Evolutionary conservation across 2,888 invertebrate species (phyloP), one percentile per base, ranked within the genome.

Genomic region (Drosophila putrida): DNA sequence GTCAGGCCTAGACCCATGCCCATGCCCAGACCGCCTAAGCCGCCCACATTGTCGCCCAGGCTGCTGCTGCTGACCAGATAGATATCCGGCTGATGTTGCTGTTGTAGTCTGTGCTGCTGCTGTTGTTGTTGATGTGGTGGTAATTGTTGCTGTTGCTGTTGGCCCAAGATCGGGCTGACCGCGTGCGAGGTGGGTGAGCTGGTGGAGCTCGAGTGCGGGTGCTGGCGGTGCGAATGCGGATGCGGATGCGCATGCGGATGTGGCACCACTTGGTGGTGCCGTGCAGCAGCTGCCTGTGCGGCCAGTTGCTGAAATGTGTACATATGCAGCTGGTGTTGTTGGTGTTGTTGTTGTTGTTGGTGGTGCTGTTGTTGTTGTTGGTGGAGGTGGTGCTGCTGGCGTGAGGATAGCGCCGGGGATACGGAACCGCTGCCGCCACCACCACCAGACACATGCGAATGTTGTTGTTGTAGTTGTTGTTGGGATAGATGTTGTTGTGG

Each of bases 1-100:
- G 59, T 69, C 78, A 89, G 57, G 63, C 84, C 71, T 59, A 82
- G 33, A 10, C 87, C 70, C 66, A 75, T 39, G 47, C 87, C 74
- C 64, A 78, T 28, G 51, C 67, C 71, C 69, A 70, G 47, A 13
- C 38, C 55, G 49, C 77, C 74, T 60, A 86, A 43, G 28, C 81
- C 82, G 71, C 80, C 78, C 46, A 88, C 80, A 81, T 82, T 90
- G 39, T 91, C 90, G 77, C 90, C 91, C 90, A 90, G 80, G 81
- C 91, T 92, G 80, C 91, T 90, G 81, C 91, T 91, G 90, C 92
- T 92, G 82, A 92, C 90, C 87, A 92, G 80, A 83, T 92, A 92
- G 61, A 92, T 92, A 71, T 92, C 92, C 63, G 92, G 92, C 63
- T 91, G 72, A 6, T 69, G 89, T 13, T 68, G 75, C 28, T 66